Evolutionary conservation across 2,113 vertebrate species (phyloP), one percentile per base, ranked within the genome.

Genomic region (Varanus komodoensis): DNA sequence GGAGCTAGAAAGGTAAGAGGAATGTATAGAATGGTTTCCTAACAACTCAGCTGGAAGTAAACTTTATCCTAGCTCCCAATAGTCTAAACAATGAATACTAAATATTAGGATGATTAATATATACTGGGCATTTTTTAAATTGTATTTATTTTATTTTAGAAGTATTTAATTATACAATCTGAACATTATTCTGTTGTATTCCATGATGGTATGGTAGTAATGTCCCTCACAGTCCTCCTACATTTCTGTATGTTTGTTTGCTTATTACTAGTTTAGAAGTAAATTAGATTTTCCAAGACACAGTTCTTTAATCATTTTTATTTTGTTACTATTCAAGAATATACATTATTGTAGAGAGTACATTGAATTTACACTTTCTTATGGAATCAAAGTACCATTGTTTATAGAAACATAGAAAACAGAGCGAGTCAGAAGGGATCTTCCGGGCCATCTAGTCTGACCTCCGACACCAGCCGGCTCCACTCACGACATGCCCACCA

Each of bases 311-410:
- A 94, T 95, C 96, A 93, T 90, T 64, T 87, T 52, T 85, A 91
- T 64, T 93, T 91, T 90, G 21, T 95, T 93, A 90, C 94, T 95
- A 91, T 94, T 92, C 87, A 89, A 88, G 90, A 91, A 78, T 87
- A 89, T 92, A 87, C 15, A 57, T 54, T 57, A 21, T 82, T 54
- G n/a, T 82, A 57, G 92, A 93, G 92, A 88, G 27, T 85, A 92
- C 93, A 81, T 91, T 94, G 93, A 93, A 96, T 92, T 95, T 94
- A 71, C 94, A 87, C 38, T 44, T 94, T 91, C 90, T 95, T 92
- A 94, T 84, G 68, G 89, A 90, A 92, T 93, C 84, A 92, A 87
- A 91, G 84, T 94, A 95, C 91, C 95, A 90, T 94, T 92, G 87
- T 85, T 57, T 74, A 32, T 23, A n/a, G n/a, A n/a, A n/a, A n/a